Percentiles rank a stretch among this genome's conserved stretches.
phyloP scores from a whole-genome alignment of 2,113 vertebrate species.

The Dendropsophus ebraccatus region DNA sequence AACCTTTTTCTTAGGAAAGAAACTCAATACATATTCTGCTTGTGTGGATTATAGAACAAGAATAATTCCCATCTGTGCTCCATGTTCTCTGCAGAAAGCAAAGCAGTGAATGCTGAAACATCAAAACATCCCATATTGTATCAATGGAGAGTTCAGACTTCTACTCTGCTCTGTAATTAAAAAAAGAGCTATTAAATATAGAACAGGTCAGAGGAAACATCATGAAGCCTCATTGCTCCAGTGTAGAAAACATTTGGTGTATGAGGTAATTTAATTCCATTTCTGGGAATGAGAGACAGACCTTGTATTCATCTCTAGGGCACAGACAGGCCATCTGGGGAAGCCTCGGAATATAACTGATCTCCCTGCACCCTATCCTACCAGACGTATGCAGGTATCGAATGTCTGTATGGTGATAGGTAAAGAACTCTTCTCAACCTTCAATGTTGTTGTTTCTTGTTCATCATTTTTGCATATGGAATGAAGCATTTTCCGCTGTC shows the following conservation, averaged over 20 bases:
- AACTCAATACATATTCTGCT: neutral
- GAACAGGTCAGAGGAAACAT: neutral
- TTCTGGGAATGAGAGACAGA: conserved; percentile 3
- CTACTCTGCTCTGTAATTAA: neutral
- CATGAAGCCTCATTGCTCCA: neutral
- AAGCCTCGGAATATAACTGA: conserved; percentile 19
- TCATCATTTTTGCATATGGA: conserved; percentile 9
- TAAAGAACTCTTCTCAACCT: neutral
- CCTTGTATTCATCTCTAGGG: conserved; percentile 19
- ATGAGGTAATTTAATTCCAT: conserved; percentile 37
- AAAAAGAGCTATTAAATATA: neutral
- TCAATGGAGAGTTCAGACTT: neutral
- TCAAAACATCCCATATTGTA: neutral
- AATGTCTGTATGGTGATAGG: neutral
- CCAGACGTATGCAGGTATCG: neutral
- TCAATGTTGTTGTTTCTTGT: neutral
- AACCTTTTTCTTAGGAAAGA: neutral
- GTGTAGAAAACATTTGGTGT: conserved; percentile 36
- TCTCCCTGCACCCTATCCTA: neutral
- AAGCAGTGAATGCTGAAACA: neutral
- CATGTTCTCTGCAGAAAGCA: neutral
- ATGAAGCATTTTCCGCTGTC: neutral
- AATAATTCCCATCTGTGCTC: neutral
- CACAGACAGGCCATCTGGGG: conserved; percentile 39
- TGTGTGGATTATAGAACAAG: neutral